Base-by-base conservation (phyloP, 2,888 invertebrate species). In the Adelognathus sp. region DNA sequence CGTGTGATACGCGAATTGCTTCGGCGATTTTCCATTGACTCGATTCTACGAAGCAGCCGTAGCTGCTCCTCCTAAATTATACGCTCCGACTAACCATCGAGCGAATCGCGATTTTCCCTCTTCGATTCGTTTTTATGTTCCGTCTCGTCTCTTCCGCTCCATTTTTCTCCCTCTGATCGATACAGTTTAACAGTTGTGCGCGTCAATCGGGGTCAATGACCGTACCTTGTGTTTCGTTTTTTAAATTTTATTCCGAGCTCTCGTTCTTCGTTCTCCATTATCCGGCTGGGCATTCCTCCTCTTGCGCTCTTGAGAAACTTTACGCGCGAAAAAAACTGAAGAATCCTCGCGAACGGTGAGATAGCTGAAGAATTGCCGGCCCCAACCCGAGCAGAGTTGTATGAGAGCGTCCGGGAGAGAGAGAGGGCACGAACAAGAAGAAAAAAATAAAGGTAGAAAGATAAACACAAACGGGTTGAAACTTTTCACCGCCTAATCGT, bases 401-500 rank as follows among this genome's bases (percentile, higher is more conserved):
- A 21, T 24, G 4, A 24, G 24, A 50, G 46, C 18, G 24, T 50
- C 24, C 46, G n/a, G 3, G 41, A 24, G 9, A 52, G 18, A 16
- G 56, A 9, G 33, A 39, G 54, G 44, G 29, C 27, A 36, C 24
- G 16, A 50, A 33, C 16, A 29, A 16, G 33, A 33, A 46, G 52
- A 39, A 61, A 18, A 70, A 50, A 60, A 50, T 50, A 50, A 44
- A 29, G 33, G 61, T 61, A 44, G 46, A 36, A 76, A 76, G 77
- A 63, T 77, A 72, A 72, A 77, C 61, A 72, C 56, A 67, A 77
- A 61, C 58, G 72, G 72, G 72, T 70, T 69, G 77, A 73, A 77
- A 77, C 72, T 77, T 77, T 77, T 77, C 72, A 77, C 44, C 72
- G 77, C 52, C 77, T 77, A 77, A 77, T 77, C 77, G 77, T 73